A percentile compares a stretch with the other conserved stretches of the same genome.
phyloP scores from a whole-genome alignment of 1,140 invertebrate genomes.

The Calephelis virginiensis region DNA sequence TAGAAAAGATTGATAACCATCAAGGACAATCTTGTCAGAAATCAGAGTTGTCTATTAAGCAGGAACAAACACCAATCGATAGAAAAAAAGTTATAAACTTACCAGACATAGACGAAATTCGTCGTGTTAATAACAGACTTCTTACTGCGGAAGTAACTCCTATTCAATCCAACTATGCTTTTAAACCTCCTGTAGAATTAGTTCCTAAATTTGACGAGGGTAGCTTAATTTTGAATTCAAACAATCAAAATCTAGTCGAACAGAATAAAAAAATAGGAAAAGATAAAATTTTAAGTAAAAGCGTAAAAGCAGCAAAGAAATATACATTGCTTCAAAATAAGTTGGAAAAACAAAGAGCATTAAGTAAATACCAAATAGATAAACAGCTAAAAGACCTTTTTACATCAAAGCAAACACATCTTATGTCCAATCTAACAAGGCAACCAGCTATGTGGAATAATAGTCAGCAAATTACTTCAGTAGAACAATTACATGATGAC shows the following conservation, averaged over 20 bases:
- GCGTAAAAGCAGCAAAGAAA: too few species aligned
- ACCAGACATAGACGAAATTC: conserved; percentile 43
- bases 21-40: not conserved
- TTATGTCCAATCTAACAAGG: too few species aligned
- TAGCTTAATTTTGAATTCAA: not conserved
- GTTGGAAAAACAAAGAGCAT: too few species aligned
- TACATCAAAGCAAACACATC: too few species aligned
- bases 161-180: conserved; percentile 19
- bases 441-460: not conserved
- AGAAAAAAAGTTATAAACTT: conserved; percentile 48
- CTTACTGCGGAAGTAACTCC: conserved; percentile 49
- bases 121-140: conserved; percentile 47
- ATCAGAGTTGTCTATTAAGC: not conserved
- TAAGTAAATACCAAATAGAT: too few species aligned
- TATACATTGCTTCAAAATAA: too few species aligned
- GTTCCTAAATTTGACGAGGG: not conserved
- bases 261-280: too few species aligned
- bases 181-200: not conserved
- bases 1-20: not conserved
- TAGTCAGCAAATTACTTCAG: not conserved
- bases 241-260: not conserved
- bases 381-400: too few species aligned
- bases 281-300: too few species aligned
- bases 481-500: conserved; percentile 6
- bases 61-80: conserved; percentile 21